Evolutionary conservation across 2,113 vertebrate species (phyloP).

Genomic region (Rhombomys opimus): DNA sequence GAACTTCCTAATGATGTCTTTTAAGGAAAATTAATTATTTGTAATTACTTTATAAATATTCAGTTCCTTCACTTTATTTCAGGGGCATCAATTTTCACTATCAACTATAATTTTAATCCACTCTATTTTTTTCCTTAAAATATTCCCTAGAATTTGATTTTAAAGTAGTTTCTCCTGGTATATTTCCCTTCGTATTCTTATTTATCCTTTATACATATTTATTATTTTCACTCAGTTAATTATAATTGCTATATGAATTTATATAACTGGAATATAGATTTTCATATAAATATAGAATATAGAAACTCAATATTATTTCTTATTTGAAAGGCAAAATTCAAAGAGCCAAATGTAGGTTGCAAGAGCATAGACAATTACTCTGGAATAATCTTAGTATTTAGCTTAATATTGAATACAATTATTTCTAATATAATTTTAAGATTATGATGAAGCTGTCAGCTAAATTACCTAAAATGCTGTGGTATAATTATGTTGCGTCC

Average conservation of each 20-base stretch:
- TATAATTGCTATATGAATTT: slow-evolving; percentile 75
- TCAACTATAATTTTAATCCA: slow-evolving; percentile 79
- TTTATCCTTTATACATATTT: slow-evolving; percentile 79
- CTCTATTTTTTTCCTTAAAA: slow-evolving; percentile 69
- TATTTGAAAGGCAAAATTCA: slow-evolving; percentile 72
- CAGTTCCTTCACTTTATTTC: slow-evolving; percentile 68
- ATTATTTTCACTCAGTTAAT: slow-evolving; percentile 76
- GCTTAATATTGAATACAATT: slow-evolving; percentile 58
- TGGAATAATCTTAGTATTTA: slow-evolving; percentile 21
- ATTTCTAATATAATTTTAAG: slow-evolving; percentile 54
- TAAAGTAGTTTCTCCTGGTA: slow-evolving; percentile 63
- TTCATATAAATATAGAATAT: slow-evolving; percentile 67
- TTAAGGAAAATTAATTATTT: slow-evolving; percentile 81
- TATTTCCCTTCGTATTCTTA: slow-evolving; percentile 65
- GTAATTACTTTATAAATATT: slow-evolving; percentile 75
- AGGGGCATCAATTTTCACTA: slow-evolving; percentile 72
- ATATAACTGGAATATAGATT: slow-evolving; percentile 61
- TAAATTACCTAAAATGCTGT: slow-evolving; percentile 57
- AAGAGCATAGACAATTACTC: slow-evolving; percentile 35
- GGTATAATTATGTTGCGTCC: background rate
- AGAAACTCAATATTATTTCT: slow-evolving; percentile 55
- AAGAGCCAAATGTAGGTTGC: slow-evolving; percentile 45
- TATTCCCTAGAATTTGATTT: slow-evolving; percentile 73
- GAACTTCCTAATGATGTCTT: slow-evolving; percentile 71
- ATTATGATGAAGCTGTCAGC: slow-evolving; percentile 17